Conservation (phyloP, 2,113 vertebrate genomes). For the Xyliphius kryptos region DNA sequence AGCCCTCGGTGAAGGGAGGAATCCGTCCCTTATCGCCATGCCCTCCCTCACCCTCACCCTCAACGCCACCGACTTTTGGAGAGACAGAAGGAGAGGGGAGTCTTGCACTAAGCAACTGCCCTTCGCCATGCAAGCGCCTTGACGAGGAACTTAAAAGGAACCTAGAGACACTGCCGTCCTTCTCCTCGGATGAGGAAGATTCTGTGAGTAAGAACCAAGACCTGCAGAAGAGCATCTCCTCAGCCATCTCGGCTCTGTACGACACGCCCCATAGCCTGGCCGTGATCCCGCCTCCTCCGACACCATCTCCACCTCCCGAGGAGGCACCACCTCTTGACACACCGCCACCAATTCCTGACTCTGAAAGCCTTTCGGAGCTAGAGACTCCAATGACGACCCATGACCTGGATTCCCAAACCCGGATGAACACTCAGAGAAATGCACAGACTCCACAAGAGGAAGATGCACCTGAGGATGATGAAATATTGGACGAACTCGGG, state of each 20-base stretch:
- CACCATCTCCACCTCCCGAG: conserved; percentile 43
- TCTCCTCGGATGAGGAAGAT: conserved; percentile 87
- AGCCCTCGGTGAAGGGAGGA: conserved; percentile 56
- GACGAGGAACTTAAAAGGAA: conserved; percentile 84
- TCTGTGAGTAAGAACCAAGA: conserved; percentile 87
- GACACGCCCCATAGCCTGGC: conserved; percentile 72
- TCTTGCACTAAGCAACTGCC: conserved; percentile 69
- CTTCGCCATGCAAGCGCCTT: conserved; percentile 75
- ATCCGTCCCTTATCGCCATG: conserved; percentile 50
- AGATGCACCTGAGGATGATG: conserved; percentile 14
- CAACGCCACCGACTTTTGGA: conserved; percentile 42
- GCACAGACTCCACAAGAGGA: conserved; percentile 10
- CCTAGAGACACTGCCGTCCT: conserved; percentile 82
- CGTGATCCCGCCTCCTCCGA: conserved; percentile 50
- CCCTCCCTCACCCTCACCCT: conserved; percentile 41
- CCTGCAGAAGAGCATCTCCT: conserved; percentile 88
- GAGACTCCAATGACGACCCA: conserved; percentile 18
- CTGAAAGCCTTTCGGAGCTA: conserved; percentile 40
- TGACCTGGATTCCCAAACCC: conserved; percentile 24
- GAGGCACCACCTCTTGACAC: conserved; percentile 49
- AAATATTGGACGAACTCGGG: conserved; percentile 26
- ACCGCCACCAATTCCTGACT: conserved; percentile 46
- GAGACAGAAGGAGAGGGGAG: conserved; percentile 58
- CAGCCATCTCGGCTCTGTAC: conserved; percentile 83
- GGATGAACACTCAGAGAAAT: conserved; percentile 13